phyloP scores from a whole-genome alignment of 2,113 vertebrate genomes.

The Diglossa brunneiventris region DNA sequence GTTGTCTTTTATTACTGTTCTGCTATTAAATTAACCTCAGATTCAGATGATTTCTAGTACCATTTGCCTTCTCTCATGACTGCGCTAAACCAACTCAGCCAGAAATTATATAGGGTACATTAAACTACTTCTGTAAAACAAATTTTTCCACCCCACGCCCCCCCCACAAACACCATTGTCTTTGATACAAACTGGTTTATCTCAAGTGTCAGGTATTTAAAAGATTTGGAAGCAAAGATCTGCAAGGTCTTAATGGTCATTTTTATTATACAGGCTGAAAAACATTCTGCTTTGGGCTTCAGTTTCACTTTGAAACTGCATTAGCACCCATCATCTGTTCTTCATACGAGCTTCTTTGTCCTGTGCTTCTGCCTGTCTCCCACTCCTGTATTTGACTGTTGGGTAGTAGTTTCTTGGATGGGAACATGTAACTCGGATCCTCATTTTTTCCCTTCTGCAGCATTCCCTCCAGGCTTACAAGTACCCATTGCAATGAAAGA shows the following conservation, averaged over 20 bases:
- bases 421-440: accelerated
- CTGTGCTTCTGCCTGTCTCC: background rate
- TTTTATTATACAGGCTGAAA: background rate
- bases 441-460: accelerated
- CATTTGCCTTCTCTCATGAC: background rate
- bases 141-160: accelerated
- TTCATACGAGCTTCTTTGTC: background rate
- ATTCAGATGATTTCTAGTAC: background rate
- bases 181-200: background rate
- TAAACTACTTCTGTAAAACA: background rate
- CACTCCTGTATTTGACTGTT: background rate
- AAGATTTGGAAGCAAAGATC: background rate
- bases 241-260: background rate
- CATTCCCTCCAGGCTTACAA: background rate
- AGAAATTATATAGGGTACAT: background rate
- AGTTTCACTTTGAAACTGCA: background rate
- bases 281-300: background rate
- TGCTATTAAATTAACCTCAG: background rate
- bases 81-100: background rate
- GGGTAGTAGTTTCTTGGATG: accelerated
- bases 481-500: background rate
- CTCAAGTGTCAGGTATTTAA: background rate
- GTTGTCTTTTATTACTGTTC: background rate
- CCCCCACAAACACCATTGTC: accelerated
- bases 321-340: background rate